phyloP scores from a whole-genome alignment of 2,113 vertebrate genomes.

The Peromyscus polionotus region DNA sequence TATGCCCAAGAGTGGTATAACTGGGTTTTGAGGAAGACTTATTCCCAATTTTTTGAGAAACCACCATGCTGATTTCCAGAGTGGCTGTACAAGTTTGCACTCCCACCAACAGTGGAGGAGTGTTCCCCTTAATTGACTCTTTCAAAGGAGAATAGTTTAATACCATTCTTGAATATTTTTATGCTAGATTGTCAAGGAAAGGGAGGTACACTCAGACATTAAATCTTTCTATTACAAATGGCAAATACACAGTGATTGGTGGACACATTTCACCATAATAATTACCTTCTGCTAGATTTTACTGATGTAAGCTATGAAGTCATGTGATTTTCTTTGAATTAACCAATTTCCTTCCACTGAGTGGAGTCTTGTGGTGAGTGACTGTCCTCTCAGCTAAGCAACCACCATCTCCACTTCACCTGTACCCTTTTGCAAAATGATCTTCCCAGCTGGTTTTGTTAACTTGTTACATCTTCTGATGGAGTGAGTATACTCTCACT shows the following conservation, averaged over 20 bases:
- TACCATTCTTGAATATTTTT: not conserved
- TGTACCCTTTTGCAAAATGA: not conserved
- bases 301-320: not conserved
- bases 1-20: no score
- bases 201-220: not conserved
- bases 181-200: not conserved
- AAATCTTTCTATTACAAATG: not conserved
- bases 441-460: not conserved
- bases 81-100: no score
- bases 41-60: no score
- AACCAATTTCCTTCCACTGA: not conserved
- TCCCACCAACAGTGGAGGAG: no score
- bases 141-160: not conserved
- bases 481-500: not conserved
- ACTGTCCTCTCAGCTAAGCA: not conserved
- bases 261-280: not conserved
- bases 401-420: not conserved
- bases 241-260: not conserved
- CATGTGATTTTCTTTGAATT: not conserved
- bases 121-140: no score
- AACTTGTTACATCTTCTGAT: not conserved
- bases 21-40: no score
- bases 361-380: no score
- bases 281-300: not conserved
- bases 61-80: no score